Evolutionary conservation across 1,140 invertebrate genomes (phyloP).

Genomic region (Sipha flava): DNA sequence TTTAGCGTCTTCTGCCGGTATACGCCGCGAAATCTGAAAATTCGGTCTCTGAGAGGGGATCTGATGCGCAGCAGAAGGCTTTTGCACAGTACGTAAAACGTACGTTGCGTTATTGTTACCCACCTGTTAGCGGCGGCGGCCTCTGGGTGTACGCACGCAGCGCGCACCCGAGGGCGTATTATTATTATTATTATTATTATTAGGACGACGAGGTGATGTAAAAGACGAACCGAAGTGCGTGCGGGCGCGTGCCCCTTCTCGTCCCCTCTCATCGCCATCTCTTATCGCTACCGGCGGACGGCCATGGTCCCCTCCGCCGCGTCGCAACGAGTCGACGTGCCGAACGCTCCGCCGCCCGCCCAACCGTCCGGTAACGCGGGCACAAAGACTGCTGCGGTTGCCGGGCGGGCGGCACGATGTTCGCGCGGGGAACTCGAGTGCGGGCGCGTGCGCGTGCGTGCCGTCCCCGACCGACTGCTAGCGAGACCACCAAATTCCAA

Average conservation of each 20-base stretch:
- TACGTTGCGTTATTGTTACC: background rate
- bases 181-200: background rate
- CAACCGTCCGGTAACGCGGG: no score
- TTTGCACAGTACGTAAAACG: no score
- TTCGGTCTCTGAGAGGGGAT: no score
- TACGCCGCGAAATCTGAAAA: no score
- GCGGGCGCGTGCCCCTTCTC: background rate
- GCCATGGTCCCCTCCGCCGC: background rate
- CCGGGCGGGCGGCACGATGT: background rate
- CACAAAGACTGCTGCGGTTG: no score
- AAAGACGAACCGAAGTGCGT: background rate
- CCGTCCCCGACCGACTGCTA: background rate
- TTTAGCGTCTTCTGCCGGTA: no score
- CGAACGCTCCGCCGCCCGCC: no score
- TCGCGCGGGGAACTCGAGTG: no score
- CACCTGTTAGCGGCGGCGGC: background rate
- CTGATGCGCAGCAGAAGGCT: no score
- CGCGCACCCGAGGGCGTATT: background rate
- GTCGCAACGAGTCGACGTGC: no score
- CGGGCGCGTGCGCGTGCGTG: background rate
- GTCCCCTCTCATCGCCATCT: background rate
- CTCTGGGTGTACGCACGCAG: background rate
- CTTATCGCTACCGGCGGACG: background rate
- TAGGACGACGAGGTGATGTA: background rate
- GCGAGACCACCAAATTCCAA: conserved; percentile 2